Percentiles rank a stretch among this genome's conserved stretches.
Conservation (phyloP, 23 tunicate species). For the Ascidia mentula region DNA sequence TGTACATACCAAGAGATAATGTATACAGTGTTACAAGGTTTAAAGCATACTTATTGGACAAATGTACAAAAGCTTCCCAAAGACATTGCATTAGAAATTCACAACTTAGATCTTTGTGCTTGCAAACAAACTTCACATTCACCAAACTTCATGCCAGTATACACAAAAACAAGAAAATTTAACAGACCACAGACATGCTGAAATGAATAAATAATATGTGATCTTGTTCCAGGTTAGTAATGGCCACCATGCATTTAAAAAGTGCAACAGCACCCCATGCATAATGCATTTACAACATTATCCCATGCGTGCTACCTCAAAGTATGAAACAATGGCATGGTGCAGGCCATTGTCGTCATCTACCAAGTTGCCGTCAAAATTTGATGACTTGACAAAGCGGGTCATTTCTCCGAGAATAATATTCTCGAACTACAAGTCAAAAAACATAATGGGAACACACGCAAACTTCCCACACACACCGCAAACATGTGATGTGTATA, state of each 20-base stretch:
- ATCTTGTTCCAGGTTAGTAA: neutral
- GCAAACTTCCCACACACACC: no score
- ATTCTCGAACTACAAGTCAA: slow-evolving; percentile 40
- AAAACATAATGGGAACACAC: no score
- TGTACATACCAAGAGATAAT: no score
- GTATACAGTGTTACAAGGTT: no score
- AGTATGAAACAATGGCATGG: slow-evolving; percentile 29
- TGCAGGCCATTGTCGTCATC: slow-evolving; percentile 34
- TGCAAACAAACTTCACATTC: no score
- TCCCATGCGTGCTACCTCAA: slow-evolving; percentile 35
- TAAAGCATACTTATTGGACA: no score
- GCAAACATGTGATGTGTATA: no score
- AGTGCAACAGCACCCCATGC: slow-evolving; percentile 3
- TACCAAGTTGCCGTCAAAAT: neutral
- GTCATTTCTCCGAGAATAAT: slow-evolving; percentile 35
- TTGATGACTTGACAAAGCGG: slow-evolving; percentile 13
- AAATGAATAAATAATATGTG: neutral
- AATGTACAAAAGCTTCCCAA: no score
- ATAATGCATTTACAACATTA: neutral
- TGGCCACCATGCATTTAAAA: neutral
- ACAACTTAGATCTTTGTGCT: no score
- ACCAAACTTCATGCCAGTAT: neutral
- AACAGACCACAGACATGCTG: neutral
- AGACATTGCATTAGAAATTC: no score
- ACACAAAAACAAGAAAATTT: neutral